Evolutionary conservation across 2,797 vertebrate genomes (phyloP).

Genomic region (Trematomus bernacchii): DNA sequence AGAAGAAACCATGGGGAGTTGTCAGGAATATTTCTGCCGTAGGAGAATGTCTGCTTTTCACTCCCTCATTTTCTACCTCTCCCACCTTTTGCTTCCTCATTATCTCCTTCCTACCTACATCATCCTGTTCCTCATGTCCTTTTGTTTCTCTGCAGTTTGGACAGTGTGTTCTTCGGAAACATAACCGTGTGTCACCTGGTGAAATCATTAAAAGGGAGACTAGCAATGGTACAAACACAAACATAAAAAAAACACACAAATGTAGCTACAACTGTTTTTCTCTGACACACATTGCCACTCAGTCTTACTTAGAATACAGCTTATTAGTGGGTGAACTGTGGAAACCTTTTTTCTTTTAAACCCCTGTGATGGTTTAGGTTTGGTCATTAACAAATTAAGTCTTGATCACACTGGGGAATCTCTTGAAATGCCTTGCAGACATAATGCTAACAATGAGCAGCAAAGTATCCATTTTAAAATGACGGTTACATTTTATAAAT

Average conservation of each 20-base stretch:
- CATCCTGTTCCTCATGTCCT: background rate
- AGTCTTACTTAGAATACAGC: slow-evolving; percentile 27
- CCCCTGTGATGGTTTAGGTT: slow-evolving; percentile 2
- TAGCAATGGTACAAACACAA: no score
- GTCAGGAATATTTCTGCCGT: slow-evolving; percentile 54
- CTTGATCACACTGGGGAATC: background rate
- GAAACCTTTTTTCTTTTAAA: slow-evolving; percentile 34
- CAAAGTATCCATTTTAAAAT: background rate
- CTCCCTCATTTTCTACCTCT: slow-evolving; percentile 14
- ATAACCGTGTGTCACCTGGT: background rate
- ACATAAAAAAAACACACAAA: no score
- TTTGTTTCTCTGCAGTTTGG: slow-evolving; percentile 1
- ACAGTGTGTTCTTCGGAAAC: slow-evolving; percentile 10
- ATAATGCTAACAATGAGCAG: background rate
- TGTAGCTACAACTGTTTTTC: no score
- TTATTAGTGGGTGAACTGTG: background rate
- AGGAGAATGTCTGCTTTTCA: slow-evolving; percentile 23
- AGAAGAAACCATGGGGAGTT: slow-evolving; percentile 57
- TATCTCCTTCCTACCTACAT: slow-evolving; percentile 1
- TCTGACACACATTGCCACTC: background rate
- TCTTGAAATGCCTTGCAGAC: background rate
- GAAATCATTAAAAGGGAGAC: slow-evolving; percentile 2
- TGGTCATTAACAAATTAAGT: background rate
- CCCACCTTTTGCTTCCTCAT: slow-evolving; percentile 4
- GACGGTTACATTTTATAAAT: background rate